Evolutionary conservation across 2,113 vertebrate species (phyloP).

Genomic region (Dromaius novaehollandiae): DNA sequence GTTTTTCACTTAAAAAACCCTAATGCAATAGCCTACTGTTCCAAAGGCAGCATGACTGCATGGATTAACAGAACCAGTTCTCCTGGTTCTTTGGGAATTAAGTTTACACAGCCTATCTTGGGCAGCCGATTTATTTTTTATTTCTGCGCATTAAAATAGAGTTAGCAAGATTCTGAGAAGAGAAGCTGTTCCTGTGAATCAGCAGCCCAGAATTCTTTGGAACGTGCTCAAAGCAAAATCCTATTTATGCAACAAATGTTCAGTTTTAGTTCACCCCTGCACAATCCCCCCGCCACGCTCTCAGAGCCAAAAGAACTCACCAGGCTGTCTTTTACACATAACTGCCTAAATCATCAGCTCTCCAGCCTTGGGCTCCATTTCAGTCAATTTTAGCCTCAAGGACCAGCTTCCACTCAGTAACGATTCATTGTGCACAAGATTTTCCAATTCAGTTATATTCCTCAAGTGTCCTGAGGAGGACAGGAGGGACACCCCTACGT

Average conservation of each 20-base stretch:
- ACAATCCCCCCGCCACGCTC: rapidly evolving
- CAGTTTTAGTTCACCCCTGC: background rate
- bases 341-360: background rate
- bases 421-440: background rate
- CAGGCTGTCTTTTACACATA: background rate
- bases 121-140: background rate
- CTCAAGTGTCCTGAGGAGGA: background rate
- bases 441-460: background rate
- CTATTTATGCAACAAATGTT: background rate
- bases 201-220: background rate
- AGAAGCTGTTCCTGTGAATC: background rate
- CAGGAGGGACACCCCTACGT: rapidly evolving
- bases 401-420: background rate
- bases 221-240: slow-evolving; percentile 26
- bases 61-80: background rate
- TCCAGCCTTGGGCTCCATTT: background rate
- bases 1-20: background rate
- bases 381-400: rapidly evolving
- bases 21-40: background rate
- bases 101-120: background rate
- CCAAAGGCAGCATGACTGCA: background rate
- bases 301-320: background rate
- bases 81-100: background rate
- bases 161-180: background rate
- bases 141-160: background rate